Evolutionary conservation across 2,797 vertebrate genomes (phyloP).

Genomic region (Hypotaenidia okinawae): DNA sequence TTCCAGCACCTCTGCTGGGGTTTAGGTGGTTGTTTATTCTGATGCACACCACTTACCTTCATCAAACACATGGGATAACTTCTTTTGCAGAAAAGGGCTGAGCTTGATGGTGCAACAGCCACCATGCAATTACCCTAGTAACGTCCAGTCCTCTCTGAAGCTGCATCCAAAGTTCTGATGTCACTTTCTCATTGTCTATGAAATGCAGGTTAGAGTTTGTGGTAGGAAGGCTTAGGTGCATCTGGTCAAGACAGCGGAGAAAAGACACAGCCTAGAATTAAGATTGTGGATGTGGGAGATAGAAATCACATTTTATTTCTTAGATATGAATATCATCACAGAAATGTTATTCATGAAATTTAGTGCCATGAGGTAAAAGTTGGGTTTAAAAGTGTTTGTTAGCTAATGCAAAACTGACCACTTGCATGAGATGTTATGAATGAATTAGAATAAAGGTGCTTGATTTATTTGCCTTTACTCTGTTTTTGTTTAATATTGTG

Average conservation of each 20-base stretch:
- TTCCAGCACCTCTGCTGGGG: background rate
- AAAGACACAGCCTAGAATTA: background rate
- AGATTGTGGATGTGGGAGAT: background rate
- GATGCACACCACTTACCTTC: accelerated
- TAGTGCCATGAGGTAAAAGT: background rate
- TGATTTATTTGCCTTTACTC: background rate
- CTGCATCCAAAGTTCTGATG: background rate
- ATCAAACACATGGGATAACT: background rate
- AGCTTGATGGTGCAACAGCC: background rate
- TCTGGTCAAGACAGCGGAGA: background rate
- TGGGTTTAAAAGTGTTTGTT: background rate
- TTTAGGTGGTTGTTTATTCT: background rate
- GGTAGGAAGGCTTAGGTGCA: background rate
- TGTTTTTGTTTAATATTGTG: background rate
- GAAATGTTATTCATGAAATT: background rate
- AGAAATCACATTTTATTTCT: background rate
- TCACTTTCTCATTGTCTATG: background rate
- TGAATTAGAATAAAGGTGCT: background rate
- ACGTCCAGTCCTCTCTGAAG: background rate
- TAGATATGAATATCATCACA: background rate
- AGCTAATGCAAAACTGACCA: background rate
- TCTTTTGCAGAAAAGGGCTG: background rate
- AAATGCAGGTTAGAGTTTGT: background rate
- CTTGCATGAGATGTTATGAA: background rate
- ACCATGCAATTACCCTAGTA: background rate